A percentile compares a stretch with the other conserved stretches of the same genome.
Conservation (phyloP, 2,888 invertebrate species). For the Agrotis puta region DNA sequence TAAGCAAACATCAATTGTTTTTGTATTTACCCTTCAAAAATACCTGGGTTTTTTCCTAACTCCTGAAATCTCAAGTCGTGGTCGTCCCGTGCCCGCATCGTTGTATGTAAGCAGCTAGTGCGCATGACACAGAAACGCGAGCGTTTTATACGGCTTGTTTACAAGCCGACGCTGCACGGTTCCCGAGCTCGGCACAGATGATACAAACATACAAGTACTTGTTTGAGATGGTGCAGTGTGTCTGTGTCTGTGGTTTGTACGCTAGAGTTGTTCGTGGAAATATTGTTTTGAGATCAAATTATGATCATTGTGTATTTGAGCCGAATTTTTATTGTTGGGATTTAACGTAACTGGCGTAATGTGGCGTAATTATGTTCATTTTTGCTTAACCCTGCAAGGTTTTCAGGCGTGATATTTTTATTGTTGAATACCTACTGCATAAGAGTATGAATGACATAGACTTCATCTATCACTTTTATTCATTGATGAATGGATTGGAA, state of each 20-base stretch:
- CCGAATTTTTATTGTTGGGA: background rate
- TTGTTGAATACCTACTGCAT: too few species aligned
- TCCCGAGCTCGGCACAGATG: constrained; percentile 50
- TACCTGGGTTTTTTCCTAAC: too few species aligned
- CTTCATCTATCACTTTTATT: too few species aligned
- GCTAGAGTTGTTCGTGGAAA: constrained; percentile 12
- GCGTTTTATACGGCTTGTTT: constrained; percentile 66
- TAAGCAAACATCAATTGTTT: background rate
- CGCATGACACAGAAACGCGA: constrained; percentile 67
- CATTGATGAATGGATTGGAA: too few species aligned
- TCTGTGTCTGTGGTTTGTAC: constrained; percentile 25
- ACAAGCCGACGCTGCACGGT: constrained; percentile 60
- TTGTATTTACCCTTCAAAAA: background rate
- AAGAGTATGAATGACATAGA: too few species aligned
- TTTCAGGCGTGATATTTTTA: too few species aligned
- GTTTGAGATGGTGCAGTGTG: constrained; percentile 48
- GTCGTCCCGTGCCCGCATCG: constrained; percentile 47
- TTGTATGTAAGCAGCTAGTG: constrained; percentile 23
- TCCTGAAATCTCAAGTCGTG: background rate
- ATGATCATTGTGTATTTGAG: background rate
- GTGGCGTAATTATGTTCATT: too few species aligned
- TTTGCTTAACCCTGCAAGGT: too few species aligned
- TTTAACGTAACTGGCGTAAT: too few species aligned
- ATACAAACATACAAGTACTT: constrained; percentile 46
- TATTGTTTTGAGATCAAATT: constrained; percentile 11